A percentile compares a stretch with the other conserved stretches of the same genome.
Conservation (phyloP, 2,113 vertebrate species). For the Garra rufa region DNA sequence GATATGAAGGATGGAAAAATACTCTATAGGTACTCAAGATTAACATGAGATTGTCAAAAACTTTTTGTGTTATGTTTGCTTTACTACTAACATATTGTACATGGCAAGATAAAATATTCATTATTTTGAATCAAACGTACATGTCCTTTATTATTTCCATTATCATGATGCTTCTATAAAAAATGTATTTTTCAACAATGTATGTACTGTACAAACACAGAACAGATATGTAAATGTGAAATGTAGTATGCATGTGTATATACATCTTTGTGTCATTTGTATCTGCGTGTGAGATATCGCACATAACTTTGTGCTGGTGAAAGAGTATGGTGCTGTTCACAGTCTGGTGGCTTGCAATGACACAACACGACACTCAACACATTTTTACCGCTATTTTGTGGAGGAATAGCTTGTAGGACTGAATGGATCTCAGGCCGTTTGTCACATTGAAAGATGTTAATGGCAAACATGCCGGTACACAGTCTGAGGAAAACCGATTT, state of each 20-base stretch:
- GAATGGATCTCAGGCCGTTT: constrained; percentile 5
- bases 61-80: too few relatives aligned
- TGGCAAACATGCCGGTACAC: constrained; percentile 1
- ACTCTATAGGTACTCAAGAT: too few relatives aligned
- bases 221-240: not conserved
- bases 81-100: not conserved
- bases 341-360: not conserved
- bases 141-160: not conserved
- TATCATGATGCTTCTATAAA: not conserved
- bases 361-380: not conserved
- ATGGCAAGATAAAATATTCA: not conserved
- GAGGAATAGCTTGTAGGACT: not conserved
- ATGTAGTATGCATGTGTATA: not conserved
- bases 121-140: not conserved
- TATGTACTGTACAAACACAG: not conserved
- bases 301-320: not conserved
- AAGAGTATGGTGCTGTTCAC: not conserved
- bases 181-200: not conserved
- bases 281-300: not conserved
- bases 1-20: too few relatives aligned
- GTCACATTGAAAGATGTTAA: not conserved
- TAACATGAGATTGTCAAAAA: too few relatives aligned
- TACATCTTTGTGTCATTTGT: not conserved
- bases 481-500: constrained; percentile 13
- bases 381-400: constrained; percentile 6